Percentiles rank a stretch among this genome's conserved stretches.
Conservation (phyloP, 2,888 invertebrate genomes). For the Microctonus hyperodae region DNA sequence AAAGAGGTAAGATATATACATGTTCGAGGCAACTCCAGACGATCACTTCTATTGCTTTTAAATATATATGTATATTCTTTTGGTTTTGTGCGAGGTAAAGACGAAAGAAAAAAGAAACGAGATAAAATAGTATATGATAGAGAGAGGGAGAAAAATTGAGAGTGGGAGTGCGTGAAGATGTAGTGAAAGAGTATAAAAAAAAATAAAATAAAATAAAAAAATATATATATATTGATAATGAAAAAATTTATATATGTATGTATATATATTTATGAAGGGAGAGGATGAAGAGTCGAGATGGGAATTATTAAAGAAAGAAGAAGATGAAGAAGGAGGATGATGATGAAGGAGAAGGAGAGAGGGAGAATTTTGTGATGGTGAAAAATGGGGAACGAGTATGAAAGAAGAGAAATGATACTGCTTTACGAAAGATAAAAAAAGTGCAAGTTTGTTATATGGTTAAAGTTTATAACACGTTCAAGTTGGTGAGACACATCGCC, state of each 20-base stretch:
- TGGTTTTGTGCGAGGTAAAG: background rate
- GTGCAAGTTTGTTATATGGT: too few species aligned
- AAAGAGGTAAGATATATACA: background rate
- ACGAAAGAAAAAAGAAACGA: constrained; percentile 22
- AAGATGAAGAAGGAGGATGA: background rate
- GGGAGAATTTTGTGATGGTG: background rate
- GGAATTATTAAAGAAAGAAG: constrained; percentile 50
- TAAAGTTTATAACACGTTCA: too few species aligned
- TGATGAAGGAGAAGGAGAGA: background rate
- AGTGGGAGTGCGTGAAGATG: constrained; percentile 37
- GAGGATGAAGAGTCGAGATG: constrained; percentile 23
- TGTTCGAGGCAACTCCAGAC: background rate
- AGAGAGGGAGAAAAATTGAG: constrained; percentile 10
- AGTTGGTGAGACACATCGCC: too few species aligned
- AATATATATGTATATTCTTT: background rate
- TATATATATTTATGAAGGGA: background rate
- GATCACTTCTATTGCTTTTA: constrained; percentile 1
- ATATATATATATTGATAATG: constrained; percentile 14
- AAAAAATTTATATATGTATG: constrained; percentile 4
- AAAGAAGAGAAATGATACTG: background rate
- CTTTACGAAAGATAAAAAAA: background rate
- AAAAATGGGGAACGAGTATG: constrained; percentile 53
- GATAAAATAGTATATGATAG: too few species aligned
- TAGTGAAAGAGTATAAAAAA: constrained; percentile 51
- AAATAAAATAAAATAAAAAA: constrained; percentile 30